Evolutionary conservation across 2,888 invertebrate species (phyloP).

Genomic region (Machimus atricapillus): DNA sequence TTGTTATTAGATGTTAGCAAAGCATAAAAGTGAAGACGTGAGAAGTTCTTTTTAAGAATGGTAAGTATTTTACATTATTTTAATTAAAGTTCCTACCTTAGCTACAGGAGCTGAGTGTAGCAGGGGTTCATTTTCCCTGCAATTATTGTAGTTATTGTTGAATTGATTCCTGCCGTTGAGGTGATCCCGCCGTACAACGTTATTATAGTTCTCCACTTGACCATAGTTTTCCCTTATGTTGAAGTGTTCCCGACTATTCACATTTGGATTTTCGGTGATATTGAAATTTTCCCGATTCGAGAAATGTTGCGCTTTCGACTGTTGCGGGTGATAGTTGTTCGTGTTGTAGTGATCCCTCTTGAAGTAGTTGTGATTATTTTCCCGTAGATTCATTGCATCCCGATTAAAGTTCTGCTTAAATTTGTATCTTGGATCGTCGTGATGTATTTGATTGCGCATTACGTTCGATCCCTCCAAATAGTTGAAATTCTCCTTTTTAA

Average conservation of each 20-base stretch:
- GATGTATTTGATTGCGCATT: slow-evolving; percentile 45
- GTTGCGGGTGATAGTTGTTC: slow-evolving; percentile 50
- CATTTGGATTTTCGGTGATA: slow-evolving; percentile 60
- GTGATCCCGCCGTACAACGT: slow-evolving; percentile 51
- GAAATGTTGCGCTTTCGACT: slow-evolving; percentile 39
- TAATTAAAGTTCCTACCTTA: slow-evolving; percentile 56
- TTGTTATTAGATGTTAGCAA: neutral
- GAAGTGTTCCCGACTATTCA: slow-evolving; percentile 55
- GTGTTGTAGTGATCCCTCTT: slow-evolving; percentile 48
- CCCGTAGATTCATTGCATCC: slow-evolving; percentile 60
- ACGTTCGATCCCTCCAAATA: slow-evolving; percentile 54
- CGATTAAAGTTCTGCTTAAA: slow-evolving; percentile 52
- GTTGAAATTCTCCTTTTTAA: slow-evolving; percentile 57
- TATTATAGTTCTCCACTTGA: slow-evolving; percentile 54
- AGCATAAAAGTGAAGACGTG: neutral
- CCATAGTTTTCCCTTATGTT: slow-evolving; percentile 54
- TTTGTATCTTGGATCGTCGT: slow-evolving; percentile 52
- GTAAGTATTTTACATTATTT: neutral
- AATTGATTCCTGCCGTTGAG: slow-evolving; percentile 53
- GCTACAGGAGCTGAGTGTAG: slow-evolving; percentile 61
- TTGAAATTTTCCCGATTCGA: slow-evolving; percentile 62
- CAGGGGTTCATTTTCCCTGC: slow-evolving; percentile 62
- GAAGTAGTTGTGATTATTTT: slow-evolving; percentile 54
- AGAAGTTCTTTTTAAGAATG: neutral
- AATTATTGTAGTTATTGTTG: slow-evolving; percentile 58